These are phyloP conservation scores for Ceratosolen solmsi DNA, from an alignment of 1,140 invertebrate genomes.

Conservation along the genomic window DNA sequence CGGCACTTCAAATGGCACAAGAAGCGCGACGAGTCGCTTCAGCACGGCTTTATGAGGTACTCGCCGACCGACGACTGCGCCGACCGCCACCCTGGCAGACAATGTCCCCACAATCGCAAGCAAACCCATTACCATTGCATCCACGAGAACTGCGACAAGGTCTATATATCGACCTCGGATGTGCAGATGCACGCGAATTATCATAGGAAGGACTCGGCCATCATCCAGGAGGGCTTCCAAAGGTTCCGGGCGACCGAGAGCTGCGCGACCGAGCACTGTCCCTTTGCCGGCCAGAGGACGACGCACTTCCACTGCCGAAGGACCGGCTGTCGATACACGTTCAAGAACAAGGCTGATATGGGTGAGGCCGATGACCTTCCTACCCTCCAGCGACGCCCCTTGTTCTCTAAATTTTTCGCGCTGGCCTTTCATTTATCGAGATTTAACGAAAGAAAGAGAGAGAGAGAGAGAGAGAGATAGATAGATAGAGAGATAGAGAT, in stretches of 20 bases:
- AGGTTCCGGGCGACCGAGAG: slow-evolving; percentile 93
- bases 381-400: neutral
- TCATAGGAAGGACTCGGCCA: slow-evolving; percentile 97
- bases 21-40: slow-evolving; percentile 96
- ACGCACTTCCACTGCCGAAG: slow-evolving; percentile 98
- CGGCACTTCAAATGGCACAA: slow-evolving; percentile 99
- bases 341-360: slow-evolving; percentile 99
- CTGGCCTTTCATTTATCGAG: neutral
- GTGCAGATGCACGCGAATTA: slow-evolving; percentile 99
- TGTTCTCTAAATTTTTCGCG: slow-evolving; percentile 1
- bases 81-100: slow-evolving; percentile 78
- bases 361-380: slow-evolving; percentile 78
- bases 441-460: neutral
- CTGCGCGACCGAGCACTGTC: slow-evolving; percentile 89
- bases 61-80: slow-evolving; percentile 94
- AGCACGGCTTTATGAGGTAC: slow-evolving; percentile 96
- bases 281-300: slow-evolving; percentile 94
- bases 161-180: slow-evolving; percentile 98
- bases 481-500: neutral
- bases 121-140: slow-evolving; percentile 99
- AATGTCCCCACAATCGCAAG: slow-evolving; percentile 94
- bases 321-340: slow-evolving; percentile 92
- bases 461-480: neutral
- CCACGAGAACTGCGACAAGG: slow-evolving; percentile 96
- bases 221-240: slow-evolving; percentile 97